phyloP scores from a whole-genome alignment of 2,888 invertebrate genomes.

The Tanytarsus gracilentus region DNA sequence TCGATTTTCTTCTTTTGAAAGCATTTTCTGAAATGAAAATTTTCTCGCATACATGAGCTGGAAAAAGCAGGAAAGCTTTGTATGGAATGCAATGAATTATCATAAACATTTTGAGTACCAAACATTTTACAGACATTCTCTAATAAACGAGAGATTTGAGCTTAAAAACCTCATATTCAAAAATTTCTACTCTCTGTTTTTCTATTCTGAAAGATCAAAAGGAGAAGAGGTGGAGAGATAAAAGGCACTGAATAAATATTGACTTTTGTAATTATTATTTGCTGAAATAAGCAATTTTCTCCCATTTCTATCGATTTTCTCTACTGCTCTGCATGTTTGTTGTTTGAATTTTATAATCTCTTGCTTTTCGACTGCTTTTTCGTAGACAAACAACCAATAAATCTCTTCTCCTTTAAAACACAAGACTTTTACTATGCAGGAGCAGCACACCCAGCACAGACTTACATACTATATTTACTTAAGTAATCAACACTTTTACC shows the following conservation, averaged over 20 bases:
- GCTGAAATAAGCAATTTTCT: constrained; percentile 27
- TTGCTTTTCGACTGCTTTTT: too few species aligned
- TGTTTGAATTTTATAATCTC: too few species aligned
- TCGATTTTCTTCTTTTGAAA: too few species aligned
- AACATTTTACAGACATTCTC: too few species aligned
- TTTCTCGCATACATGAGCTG: not conserved
- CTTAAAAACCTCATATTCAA: not conserved
- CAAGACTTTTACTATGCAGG: not conserved
- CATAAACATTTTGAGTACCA: not conserved
- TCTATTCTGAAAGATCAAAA: not conserved
- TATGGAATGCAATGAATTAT: constrained; percentile 19
- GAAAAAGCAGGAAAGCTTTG: not conserved
- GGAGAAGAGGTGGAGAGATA: not conserved
- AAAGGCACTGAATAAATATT: constrained; percentile 23
- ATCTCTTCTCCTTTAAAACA: constrained; percentile 2
- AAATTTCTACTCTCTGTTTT: not conserved
- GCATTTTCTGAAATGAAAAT: not conserved
- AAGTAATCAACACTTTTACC: constrained; percentile 22
- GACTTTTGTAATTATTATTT: constrained; percentile 29
- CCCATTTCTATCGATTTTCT: not conserved
- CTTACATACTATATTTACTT: constrained; percentile 1
- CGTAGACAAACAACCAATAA: constrained; percentile 24
- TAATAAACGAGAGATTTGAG: not conserved
- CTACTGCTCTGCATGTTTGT: not conserved
- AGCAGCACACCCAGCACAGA: too few species aligned